Base-by-base conservation (phyloP, 2,113 vertebrate genomes). In the Panthera leo region DNA sequence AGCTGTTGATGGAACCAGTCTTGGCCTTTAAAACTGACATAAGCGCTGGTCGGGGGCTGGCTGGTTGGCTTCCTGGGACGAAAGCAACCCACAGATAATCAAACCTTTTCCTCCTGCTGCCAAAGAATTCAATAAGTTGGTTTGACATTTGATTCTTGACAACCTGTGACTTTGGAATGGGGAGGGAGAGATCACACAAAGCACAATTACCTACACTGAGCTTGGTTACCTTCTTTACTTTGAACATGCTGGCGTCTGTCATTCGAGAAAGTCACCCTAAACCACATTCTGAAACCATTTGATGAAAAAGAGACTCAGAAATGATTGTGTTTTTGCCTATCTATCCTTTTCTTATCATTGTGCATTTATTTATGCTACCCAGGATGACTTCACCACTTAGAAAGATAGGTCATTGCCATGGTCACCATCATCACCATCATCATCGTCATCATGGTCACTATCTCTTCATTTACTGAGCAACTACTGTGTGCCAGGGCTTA, bases 401-500 rank as follows among this genome's bases (percentile, higher is more conserved):
- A 25, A 68, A 51, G 7, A 27, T 0, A 13, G 45, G 34, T 23
- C 70, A 16, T 5, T 15, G 16, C 14, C 51, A 71, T 5, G 29
- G 27, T 31, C 51, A 5, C 76, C 12, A 27, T 11, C 51, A 34
- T 7, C 7, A 27, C 3, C 45, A 29, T 7, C 23, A 39, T 21
- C 36, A 16, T 27, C 11, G 21, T 14, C 16, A 15, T 19, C 27
- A 23, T 16, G n/a, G 25, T 18, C 14, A 25, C 27, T 3, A 1
- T 3, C 13, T 13, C 36, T 18, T 19, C 53, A 1, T 11, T 51
- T 21, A 10, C 42, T 12, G 34, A 83, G 61, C 18, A 39, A 16
- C 51, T 34, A 4, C 18, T 8, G 1, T 2, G 5, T 25, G 23
- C 21, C 34, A 0, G 9, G 2, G 27, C 29, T 89, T 8, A 7